Evolutionary conservation across 2,888 invertebrate species (phyloP).

Genomic region (Hermaeophaga mercurialis): DNA sequence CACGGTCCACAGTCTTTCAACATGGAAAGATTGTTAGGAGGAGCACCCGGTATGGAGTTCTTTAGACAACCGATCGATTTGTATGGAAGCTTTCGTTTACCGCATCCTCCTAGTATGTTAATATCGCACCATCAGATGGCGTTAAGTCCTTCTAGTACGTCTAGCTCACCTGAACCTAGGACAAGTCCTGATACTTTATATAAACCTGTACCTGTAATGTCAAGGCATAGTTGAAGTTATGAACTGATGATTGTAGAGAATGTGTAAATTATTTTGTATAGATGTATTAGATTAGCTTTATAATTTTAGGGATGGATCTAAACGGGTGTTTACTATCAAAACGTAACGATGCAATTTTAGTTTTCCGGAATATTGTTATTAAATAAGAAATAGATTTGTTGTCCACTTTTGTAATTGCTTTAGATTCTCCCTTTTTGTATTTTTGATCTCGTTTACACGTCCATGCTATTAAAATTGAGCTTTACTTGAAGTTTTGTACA

Average conservation of each 20-base stretch:
- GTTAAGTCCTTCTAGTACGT: constrained; percentile 57
- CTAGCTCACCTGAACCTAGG: constrained; percentile 56
- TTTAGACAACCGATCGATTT: constrained; percentile 60
- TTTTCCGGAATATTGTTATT: not conserved
- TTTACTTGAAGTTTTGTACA: constrained; percentile 31
- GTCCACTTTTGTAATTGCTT: not conserved
- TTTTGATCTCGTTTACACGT: constrained; percentile 16
- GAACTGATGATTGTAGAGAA: not conserved
- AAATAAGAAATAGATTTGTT: not conserved
- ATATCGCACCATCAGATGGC: constrained; percentile 45
- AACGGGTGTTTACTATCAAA: too few species aligned
- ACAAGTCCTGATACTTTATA: constrained; percentile 50
- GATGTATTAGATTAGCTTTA: not conserved
- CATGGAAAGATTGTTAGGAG: constrained; percentile 53
- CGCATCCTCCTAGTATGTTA: constrained; percentile 52
- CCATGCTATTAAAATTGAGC: not conserved
- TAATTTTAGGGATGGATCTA: constrained; percentile 4
- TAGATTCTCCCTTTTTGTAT: constrained; percentile 7
- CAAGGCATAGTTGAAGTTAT: constrained; percentile 48
- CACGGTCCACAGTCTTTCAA: constrained; percentile 48
- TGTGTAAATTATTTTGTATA: constrained; percentile 2
- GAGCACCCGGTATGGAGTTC: constrained; percentile 49
- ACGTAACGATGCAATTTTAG: too few species aligned
- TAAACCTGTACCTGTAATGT: constrained; percentile 55
- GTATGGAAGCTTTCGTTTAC: constrained; percentile 58